Evolutionary conservation across 2,797 vertebrate genomes (phyloP).

Genomic region (Sphenodon punctatus): DNA sequence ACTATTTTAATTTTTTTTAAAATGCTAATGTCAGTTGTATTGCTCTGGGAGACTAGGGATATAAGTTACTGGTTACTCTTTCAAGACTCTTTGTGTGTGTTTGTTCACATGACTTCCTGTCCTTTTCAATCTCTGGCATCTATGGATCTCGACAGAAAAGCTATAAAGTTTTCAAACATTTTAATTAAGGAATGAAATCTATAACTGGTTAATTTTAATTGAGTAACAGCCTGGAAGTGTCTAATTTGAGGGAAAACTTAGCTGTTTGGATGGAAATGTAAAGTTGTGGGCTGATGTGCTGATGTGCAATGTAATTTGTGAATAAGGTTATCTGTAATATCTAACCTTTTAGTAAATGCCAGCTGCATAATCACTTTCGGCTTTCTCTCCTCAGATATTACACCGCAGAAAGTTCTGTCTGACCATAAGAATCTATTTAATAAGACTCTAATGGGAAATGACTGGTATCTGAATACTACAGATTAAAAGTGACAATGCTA

Average conservation of each 20-base stretch:
- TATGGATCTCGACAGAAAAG: slow-evolving; percentile 24
- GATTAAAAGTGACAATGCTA: slow-evolving; percentile 97
- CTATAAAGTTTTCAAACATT: slow-evolving; percentile 9
- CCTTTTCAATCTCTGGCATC: background rate
- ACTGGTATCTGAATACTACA: slow-evolving; percentile 87
- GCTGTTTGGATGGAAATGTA: slow-evolving; percentile 9
- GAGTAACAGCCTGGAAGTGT: background rate
- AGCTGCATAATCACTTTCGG: slow-evolving; percentile 90
- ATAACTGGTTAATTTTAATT: slow-evolving; percentile 22
- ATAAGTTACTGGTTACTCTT: slow-evolving; percentile 75
- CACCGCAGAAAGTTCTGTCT: slow-evolving; percentile 84
- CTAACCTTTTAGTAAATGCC: slow-evolving; percentile 93
- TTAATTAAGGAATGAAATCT: slow-evolving; percentile 40
- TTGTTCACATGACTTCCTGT: background rate
- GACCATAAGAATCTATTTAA: slow-evolving; percentile 84
- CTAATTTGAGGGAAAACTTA: background rate
- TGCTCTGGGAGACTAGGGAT: slow-evolving; percentile 88
- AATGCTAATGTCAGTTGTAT: slow-evolving; percentile 93
- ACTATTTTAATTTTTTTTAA: slow-evolving; percentile 59
- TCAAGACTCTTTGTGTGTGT: background rate
- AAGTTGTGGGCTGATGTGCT: slow-evolving; percentile 47
- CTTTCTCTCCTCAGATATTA: slow-evolving; percentile 81
- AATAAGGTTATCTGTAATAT: slow-evolving; percentile 73
- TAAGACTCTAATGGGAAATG: slow-evolving; percentile 94
- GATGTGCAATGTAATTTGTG: slow-evolving; percentile 52